These are phyloP conservation scores for Netta rufina DNA, from an alignment of 2,797 vertebrate genomes.

Conservation along the genomic window DNA sequence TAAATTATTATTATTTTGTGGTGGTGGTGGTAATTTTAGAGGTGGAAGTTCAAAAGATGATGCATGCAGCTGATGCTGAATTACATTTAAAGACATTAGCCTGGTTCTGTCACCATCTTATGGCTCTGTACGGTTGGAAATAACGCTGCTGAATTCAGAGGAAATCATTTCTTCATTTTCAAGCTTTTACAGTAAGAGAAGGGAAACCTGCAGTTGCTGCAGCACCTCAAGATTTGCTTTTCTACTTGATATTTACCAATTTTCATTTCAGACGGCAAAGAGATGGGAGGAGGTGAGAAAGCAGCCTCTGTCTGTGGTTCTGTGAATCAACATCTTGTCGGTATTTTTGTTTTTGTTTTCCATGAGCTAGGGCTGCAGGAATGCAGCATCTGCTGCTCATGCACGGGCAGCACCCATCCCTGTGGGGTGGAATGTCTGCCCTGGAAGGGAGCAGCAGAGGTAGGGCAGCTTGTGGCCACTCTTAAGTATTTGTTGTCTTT, in stretches of 20 bases:
- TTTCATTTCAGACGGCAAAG: background rate
- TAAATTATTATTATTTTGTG: background rate
- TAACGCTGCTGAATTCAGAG: background rate
- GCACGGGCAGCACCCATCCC: constrained; percentile 29
- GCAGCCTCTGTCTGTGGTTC: too few relatives aligned
- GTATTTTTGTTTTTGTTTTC: constrained; percentile 5
- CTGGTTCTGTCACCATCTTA: background rate
- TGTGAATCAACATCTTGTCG: background rate
- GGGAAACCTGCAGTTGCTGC: background rate
- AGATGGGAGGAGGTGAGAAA: too few relatives aligned
- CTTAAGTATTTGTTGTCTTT: background rate
- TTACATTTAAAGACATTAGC: background rate
- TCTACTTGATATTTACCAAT: background rate
- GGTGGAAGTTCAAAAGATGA: background rate
- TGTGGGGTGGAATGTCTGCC: background rate
- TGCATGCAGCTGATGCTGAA: background rate
- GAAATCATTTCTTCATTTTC: background rate
- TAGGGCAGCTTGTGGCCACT: background rate
- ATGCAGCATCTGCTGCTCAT: constrained; percentile 30
- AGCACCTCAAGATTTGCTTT: background rate
- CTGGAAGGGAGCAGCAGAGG: background rate
- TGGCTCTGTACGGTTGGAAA: background rate
- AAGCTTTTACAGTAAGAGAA: background rate
- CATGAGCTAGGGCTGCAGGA: constrained; percentile 27
- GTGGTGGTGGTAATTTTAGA: background rate